Conservation (phyloP, 1,140 invertebrate species). For the Parasteatoda tepidariorum region DNA sequence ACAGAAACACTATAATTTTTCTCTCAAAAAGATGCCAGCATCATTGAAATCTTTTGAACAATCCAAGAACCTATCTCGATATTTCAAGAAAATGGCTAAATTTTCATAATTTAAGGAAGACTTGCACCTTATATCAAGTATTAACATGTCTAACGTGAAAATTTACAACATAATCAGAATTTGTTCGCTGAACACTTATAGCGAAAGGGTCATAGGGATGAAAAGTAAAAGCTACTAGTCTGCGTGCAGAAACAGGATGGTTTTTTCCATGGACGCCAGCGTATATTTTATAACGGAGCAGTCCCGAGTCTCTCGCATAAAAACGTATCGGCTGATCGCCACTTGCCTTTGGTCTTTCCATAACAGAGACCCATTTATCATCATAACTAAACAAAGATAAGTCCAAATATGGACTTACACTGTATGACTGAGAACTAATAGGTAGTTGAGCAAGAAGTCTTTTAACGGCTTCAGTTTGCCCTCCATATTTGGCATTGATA, state of each 20-base stretch:
- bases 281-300: conserved; percentile 90
- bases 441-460: conserved; percentile 91
- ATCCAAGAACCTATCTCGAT: no score
- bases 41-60: no score
- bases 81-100: no score
- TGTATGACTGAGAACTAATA: conserved; percentile 94
- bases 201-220: conserved; percentile 96
- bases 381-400: conserved; percentile 94
- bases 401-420: conserved; percentile 92
- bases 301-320: conserved; percentile 87
- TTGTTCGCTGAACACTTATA: conserved; percentile 93
- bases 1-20: no score
- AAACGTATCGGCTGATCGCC: conserved; percentile 95
- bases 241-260: conserved; percentile 74
- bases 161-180: conserved; percentile 96
- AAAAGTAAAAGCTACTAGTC: conserved; percentile 97
- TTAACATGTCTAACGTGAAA: conserved; percentile 88
- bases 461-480: conserved; percentile 87
- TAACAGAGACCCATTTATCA: conserved; percentile 94
- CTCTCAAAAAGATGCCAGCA: no score
- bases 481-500: conserved; percentile 85
- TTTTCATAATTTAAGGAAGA: no score
- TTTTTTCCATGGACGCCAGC: conserved; percentile 78
- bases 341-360: conserved; percentile 94
- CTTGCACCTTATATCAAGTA: no score